Conservation (phyloP, 2,888 invertebrate species). For the Xylophagus ater region DNA sequence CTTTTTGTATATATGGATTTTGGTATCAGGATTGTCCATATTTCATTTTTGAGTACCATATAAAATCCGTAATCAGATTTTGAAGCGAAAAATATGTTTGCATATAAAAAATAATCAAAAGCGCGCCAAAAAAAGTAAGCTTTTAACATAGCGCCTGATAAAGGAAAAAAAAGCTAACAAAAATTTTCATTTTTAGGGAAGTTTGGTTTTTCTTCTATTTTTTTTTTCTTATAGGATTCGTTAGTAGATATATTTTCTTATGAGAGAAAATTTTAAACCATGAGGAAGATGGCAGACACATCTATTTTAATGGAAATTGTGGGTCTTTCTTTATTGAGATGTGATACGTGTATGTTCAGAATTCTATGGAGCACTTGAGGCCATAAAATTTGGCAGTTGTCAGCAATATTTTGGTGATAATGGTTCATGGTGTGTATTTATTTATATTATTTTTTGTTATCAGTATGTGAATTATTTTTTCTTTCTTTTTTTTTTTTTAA, state of each 20-base stretch:
- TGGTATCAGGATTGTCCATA: slow-evolving; percentile 14
- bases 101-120: slow-evolving; percentile 14
- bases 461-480: no score
- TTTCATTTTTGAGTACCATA: slow-evolving; percentile 38
- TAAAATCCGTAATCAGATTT: slow-evolving; percentile 41
- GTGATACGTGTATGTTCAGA: slow-evolving; percentile 16
- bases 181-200: no score
- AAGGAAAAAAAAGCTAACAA: not conserved
- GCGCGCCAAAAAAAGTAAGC: slow-evolving; percentile 1
- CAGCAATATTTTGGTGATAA: slow-evolving; percentile 18
- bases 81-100: slow-evolving; percentile 28
- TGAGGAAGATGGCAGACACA: slow-evolving; percentile 10
- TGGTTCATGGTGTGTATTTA: no score
- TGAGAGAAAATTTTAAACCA: not conserved
- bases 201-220: not conserved
- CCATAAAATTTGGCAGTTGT: slow-evolving; percentile 18
- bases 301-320: slow-evolving; percentile 17
- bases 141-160: no score
- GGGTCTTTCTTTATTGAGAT: slow-evolving; percentile 17
- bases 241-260: not conserved
- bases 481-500: no score
- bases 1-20: no score
- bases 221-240: not conserved
- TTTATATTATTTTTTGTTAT: no score
- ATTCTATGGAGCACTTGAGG: slow-evolving; percentile 10